These are phyloP conservation scores for Chroicocephalus ridibundus DNA, from an alignment of 2,113 vertebrate species.

Conservation along the genomic window DNA sequence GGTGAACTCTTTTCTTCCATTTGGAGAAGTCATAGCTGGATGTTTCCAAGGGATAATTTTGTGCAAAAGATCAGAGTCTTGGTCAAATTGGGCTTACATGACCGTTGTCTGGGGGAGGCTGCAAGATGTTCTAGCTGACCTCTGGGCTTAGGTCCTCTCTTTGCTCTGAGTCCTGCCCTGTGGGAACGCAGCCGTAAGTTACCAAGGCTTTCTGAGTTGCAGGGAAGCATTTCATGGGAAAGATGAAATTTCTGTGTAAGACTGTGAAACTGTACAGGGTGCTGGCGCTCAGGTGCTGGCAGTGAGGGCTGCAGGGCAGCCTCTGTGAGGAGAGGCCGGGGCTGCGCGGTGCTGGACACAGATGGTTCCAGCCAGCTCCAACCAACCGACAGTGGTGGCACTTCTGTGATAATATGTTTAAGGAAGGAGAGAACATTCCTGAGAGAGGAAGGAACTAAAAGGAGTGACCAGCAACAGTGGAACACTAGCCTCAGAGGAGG, in stretches of 20 bases:
- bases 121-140: background rate
- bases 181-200: background rate
- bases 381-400: rapidly evolving
- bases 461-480: background rate
- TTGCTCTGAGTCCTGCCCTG: background rate
- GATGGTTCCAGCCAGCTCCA: background rate
- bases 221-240: background rate
- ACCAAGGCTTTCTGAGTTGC: background rate
- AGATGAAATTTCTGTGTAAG: background rate
- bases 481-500: background rate
- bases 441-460: background rate
- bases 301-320: background rate
- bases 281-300: background rate
- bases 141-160: background rate
- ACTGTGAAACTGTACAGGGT: background rate
- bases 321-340: too few relatives aligned
- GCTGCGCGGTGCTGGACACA: rapidly evolving
- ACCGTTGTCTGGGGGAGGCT: rapidly evolving
- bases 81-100: background rate
- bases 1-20: background rate
- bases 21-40: background rate
- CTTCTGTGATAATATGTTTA: rapidly evolving
- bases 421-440: background rate
- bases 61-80: background rate
- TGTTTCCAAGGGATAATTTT: background rate